Conservation (phyloP, 2,888 invertebrate genomes). For the Asteroscopus sphinx region DNA sequence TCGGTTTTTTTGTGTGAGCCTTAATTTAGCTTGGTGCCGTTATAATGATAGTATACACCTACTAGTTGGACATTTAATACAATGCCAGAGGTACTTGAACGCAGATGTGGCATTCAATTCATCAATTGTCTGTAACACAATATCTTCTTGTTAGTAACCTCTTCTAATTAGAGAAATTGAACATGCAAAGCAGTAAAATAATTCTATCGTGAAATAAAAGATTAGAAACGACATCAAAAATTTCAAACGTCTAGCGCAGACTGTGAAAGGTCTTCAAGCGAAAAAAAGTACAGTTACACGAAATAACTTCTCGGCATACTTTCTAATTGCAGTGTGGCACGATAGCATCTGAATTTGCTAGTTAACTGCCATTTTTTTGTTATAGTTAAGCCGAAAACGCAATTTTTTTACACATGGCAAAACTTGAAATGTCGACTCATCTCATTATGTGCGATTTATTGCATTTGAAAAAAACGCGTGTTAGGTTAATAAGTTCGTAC, state of each 20-base stretch:
- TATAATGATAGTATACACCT: constrained; percentile 21
- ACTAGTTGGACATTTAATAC: constrained; percentile 13
- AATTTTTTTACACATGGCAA: constrained; percentile 39
- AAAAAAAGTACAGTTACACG: constrained; percentile 64
- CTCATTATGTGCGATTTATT: constrained; percentile 46
- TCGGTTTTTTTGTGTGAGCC: constrained; percentile 22
- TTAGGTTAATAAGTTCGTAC: background rate
- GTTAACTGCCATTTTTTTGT: constrained; percentile 44
- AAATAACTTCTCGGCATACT: constrained; percentile 58
- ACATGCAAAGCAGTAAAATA: background rate
- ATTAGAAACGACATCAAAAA: constrained; percentile 12
- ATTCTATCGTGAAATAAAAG: constrained; percentile 4
- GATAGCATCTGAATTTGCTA: constrained; percentile 46
- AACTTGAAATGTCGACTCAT: constrained; percentile 44
- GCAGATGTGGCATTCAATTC: too few relatives aligned
- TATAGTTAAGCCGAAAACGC: constrained; percentile 23
- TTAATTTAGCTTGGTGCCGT: constrained; percentile 35
- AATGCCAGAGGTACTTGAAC: background rate
- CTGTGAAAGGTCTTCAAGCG: constrained; percentile 62
- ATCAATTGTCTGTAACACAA: background rate
- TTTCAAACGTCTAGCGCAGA: constrained; percentile 34
- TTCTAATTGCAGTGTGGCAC: constrained; percentile 60
- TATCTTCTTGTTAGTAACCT: background rate
- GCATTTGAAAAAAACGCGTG: constrained; percentile 30
- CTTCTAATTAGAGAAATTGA: background rate